Evolutionary conservation across 2,888 invertebrate genomes (phyloP).

Genomic region (Blastobasis lacticolella): DNA sequence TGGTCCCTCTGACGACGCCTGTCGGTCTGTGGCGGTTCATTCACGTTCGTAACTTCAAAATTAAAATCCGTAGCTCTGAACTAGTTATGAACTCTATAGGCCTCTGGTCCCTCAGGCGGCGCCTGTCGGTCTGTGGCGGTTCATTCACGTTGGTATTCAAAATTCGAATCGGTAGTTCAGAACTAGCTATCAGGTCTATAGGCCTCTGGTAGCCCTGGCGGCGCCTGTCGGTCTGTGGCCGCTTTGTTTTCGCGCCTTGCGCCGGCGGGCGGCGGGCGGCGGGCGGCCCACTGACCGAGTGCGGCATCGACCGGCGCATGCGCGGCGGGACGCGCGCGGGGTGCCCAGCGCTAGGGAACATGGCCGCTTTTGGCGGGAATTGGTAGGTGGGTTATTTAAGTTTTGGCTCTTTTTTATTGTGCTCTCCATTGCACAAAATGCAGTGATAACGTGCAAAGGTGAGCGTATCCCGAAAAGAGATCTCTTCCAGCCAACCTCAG

Average conservation of each 20-base stretch:
- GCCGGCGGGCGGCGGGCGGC: slow-evolving; percentile 28
- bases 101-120: slow-evolving; percentile 27
- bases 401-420: no score
- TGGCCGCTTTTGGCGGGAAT: no score
- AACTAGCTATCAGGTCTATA: no score
- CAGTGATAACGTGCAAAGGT: no score
- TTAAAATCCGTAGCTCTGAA: no score
- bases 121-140: slow-evolving; percentile 65
- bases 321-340: slow-evolving; percentile 25
- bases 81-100: no score
- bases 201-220: slow-evolving; percentile 13
- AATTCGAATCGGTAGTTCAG: no score
- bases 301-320: slow-evolving; percentile 67
- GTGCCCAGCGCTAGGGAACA: background rate
- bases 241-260: slow-evolving; percentile 59
- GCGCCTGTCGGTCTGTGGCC: slow-evolving; percentile 65
- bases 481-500: no score
- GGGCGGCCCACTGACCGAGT: slow-evolving; percentile 68
- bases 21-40: slow-evolving; percentile 57
- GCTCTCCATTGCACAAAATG: no score
- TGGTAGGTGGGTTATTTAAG: no score
- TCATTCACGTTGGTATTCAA: slow-evolving; percentile 9
- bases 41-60: no score
- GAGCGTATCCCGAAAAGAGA: no score
- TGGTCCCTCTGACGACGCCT: slow-evolving; percentile 42